These are phyloP conservation scores for Tuberolachnus salignus DNA, from an alignment of 2,888 invertebrate species.

Conservation along the genomic window DNA sequence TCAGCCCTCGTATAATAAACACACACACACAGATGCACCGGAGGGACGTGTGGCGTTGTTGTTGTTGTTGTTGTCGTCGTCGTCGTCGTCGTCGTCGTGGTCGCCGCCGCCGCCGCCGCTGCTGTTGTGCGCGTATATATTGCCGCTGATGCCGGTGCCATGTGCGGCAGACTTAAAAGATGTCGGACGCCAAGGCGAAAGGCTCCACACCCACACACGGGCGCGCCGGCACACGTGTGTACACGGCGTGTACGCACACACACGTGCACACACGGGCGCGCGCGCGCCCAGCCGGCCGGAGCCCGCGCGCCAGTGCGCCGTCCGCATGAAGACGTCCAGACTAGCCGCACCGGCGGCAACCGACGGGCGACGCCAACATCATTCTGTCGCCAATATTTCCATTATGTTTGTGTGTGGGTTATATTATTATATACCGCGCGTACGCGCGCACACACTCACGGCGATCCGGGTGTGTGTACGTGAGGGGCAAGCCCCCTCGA, in stretches of 20 bases:
- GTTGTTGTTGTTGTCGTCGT: slow-evolving; percentile 8
- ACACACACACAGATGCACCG: background rate
- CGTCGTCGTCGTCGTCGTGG: background rate
- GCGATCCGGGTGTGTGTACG: background rate
- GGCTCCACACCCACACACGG: slow-evolving; percentile 50
- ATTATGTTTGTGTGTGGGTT: slow-evolving; percentile 55
- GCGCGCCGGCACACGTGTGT: background rate
- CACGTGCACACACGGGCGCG: slow-evolving; percentile 22
- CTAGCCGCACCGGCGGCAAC: slow-evolving; percentile 57
- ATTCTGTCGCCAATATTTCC: slow-evolving; percentile 57
- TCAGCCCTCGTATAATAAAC: slow-evolving; percentile 39
- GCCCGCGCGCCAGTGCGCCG: slow-evolving; percentile 53
- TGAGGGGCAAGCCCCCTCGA: slow-evolving; percentile 30
- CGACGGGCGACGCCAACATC: slow-evolving; percentile 57
- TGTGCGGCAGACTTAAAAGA: slow-evolving; percentile 52
- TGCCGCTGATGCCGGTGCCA: background rate
- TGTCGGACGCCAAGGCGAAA: slow-evolving; percentile 54
- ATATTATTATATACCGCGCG: slow-evolving; percentile 23
- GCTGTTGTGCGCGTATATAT: slow-evolving; percentile 5
- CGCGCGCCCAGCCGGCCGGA: slow-evolving; percentile 54
- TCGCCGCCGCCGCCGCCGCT: background rate
- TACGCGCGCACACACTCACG: background rate
- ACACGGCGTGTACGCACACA: slow-evolving; percentile 14
- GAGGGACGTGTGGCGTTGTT: background rate
- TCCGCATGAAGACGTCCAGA: slow-evolving; percentile 53